phyloP scores from a whole-genome alignment of 2,797 vertebrate genomes.

The Scyliorhinus canicula region DNA sequence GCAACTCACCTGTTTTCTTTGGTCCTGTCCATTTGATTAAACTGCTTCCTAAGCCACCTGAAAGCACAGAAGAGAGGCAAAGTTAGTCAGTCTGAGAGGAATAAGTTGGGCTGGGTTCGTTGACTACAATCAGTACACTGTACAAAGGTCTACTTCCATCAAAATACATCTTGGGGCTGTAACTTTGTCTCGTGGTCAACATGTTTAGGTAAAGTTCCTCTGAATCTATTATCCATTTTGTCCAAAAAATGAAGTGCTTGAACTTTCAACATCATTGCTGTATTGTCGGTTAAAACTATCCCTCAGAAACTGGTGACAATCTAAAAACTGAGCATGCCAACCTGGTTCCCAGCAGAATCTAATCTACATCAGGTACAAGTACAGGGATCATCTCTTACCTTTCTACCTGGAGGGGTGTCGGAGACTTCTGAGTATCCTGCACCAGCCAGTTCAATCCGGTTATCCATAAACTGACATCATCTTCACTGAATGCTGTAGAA shows the following conservation, averaged over 20 bases:
- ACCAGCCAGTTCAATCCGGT: conserved; percentile 72
- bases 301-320: not conserved
- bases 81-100: not conserved
- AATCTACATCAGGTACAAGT: not conserved
- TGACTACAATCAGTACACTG: not conserved
- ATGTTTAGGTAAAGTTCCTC: not conserved
- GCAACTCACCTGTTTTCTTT: conserved; percentile 70
- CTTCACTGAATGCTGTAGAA: conserved; percentile 69
- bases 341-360: not conserved
- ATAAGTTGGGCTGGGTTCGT: not conserved
- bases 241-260: not conserved
- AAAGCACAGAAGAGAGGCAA: conserved; percentile 22
- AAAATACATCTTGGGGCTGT: not conserved
- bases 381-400: conserved; percentile 53
- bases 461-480: conserved; percentile 76
- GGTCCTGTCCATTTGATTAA: conserved; percentile 69
- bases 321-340: not conserved
- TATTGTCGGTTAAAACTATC: not conserved
- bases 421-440: conserved; percentile 63
- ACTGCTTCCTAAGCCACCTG: conserved; percentile 76
- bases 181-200: not conserved
- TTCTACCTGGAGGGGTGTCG: conserved; percentile 66
- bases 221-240: not conserved
- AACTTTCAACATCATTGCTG: not conserved
- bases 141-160: not conserved